phyloP scores from a whole-genome alignment of 2,888 invertebrate genomes.

The Acronicta psi region DNA sequence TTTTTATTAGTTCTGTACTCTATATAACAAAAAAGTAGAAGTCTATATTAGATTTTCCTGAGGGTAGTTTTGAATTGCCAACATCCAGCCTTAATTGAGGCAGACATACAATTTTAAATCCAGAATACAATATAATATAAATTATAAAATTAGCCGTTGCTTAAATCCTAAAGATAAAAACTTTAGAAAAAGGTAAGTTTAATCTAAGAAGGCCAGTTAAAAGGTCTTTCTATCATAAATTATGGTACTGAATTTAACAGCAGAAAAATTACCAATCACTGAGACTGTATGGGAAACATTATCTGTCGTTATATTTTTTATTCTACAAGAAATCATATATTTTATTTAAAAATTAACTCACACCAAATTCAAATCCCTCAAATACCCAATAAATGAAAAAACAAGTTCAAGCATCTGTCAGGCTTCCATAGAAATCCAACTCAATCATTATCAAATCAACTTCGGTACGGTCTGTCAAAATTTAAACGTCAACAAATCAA shows the following conservation, averaged over 20 bases:
- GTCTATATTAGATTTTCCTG: background rate
- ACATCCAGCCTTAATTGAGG: background rate
- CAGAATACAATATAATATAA: background rate
- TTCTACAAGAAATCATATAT: background rate
- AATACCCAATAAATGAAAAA: too few species aligned
- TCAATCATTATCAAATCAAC: background rate
- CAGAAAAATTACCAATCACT: constrained; percentile 3
- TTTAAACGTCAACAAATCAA: constrained; percentile 36
- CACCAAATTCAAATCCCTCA: constrained; percentile 6
- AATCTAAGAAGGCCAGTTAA: too few species aligned
- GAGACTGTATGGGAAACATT: constrained; percentile 18
- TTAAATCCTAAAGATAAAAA: too few species aligned
- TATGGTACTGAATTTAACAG: too few species aligned
- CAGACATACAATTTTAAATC: background rate
- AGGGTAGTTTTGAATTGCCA: constrained; percentile 24
- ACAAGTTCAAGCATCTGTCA: constrained; percentile 30
- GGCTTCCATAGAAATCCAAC: too few species aligned
- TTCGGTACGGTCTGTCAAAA: background rate
- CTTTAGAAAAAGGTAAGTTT: too few species aligned
- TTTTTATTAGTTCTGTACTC: constrained; percentile 46
- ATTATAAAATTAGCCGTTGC: background rate
- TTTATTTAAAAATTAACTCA: background rate
- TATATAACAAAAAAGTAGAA: background rate
- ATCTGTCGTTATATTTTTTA: background rate
- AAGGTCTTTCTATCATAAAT: too few species aligned